Conservation (phyloP, 2,888 invertebrate genomes). For the Trisateles emortualis region DNA sequence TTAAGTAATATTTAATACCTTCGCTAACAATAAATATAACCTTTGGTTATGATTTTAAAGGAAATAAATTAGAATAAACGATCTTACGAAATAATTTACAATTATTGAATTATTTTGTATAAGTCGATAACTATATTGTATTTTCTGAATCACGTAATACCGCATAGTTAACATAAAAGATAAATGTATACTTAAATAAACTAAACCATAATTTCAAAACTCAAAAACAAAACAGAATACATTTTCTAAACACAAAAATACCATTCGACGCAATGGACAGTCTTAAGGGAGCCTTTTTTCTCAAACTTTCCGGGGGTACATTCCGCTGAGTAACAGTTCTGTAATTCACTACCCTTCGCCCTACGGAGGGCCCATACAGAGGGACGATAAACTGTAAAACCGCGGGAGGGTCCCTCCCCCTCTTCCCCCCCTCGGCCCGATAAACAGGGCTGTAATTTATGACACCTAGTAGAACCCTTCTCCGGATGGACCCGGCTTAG, state of each 20-base stretch:
- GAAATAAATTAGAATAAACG: no score
- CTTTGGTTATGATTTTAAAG: not conserved
- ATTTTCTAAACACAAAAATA: constrained; percentile 24
- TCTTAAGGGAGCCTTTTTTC: constrained; percentile 50
- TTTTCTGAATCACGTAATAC: no score
- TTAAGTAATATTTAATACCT: no score
- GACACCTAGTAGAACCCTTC: constrained; percentile 77
- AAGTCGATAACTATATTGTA: no score
- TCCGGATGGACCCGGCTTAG: constrained; percentile 58
- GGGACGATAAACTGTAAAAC: constrained; percentile 85
- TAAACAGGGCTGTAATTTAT: constrained; percentile 85
- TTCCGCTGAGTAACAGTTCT: constrained; percentile 77
- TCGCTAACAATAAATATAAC: no score
- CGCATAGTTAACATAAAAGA: no score
- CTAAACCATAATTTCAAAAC: no score
- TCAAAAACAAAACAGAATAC: constrained; percentile 12
- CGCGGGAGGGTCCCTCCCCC: constrained; percentile 77
- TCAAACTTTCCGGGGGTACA: constrained; percentile 64
- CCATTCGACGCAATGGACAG: constrained; percentile 48
- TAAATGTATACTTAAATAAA: no score
- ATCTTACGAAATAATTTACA: no score
- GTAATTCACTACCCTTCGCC: constrained; percentile 75
- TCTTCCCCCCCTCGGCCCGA: constrained; percentile 72
- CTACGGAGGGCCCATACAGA: constrained; percentile 69
- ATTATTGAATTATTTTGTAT: no score